Percentiles rank a stretch among this genome's conserved stretches.
Conservation (phyloP, 2,888 invertebrate species). For the Automeris io region DNA sequence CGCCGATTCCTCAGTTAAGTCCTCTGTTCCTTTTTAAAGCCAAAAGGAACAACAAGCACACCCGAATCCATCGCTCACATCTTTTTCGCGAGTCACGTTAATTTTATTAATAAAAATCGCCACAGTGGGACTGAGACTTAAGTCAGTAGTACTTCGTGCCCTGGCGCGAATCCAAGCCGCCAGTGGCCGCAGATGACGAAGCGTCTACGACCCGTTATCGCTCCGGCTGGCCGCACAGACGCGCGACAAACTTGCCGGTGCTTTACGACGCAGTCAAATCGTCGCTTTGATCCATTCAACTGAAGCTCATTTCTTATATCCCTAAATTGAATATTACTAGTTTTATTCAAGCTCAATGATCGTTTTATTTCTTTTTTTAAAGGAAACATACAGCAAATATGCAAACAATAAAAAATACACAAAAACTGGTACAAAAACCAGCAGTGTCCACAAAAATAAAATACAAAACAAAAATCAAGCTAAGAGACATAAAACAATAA, state of each 20-base stretch:
- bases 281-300: slow-evolving; percentile 1
- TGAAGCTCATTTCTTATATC: neutral
- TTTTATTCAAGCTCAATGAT: neutral
- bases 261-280: slow-evolving; percentile 5
- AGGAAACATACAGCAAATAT: too few relatives aligned
- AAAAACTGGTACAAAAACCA: too few relatives aligned
- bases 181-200: slow-evolving; percentile 60
- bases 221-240: slow-evolving; percentile 16
- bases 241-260: slow-evolving; percentile 12
- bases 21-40: too few relatives aligned
- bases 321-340: neutral
- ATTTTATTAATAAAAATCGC: slow-evolving; percentile 15
- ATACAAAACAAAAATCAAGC: too few relatives aligned
- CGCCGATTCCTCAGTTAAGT: too few relatives aligned
- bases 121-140: slow-evolving; percentile 19
- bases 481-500: too few relatives aligned
- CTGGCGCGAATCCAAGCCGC: slow-evolving; percentile 62
- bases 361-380: too few relatives aligned
- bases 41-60: too few relatives aligned
- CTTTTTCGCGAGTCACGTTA: too few relatives aligned
- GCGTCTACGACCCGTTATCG: slow-evolving; percentile 52
- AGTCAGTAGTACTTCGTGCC: slow-evolving; percentile 36
- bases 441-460: too few relatives aligned
- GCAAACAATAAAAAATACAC: too few relatives aligned
- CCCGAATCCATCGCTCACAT: too few relatives aligned